Base-by-base conservation (phyloP, 2,888 invertebrate species). In the Holacanthella duospinosa region DNA sequence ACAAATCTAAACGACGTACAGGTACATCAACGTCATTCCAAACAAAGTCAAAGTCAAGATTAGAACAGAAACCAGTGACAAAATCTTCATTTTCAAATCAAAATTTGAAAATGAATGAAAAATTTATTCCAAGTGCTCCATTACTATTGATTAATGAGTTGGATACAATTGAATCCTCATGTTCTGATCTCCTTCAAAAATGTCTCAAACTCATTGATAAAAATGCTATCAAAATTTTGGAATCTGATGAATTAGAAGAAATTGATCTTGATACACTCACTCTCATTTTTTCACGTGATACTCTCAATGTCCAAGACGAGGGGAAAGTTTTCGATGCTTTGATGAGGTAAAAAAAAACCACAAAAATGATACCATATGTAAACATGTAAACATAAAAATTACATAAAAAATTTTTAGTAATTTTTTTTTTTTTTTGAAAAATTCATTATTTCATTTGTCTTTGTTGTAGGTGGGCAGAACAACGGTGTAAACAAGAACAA, bases 221-320 rank as follows among this genome's bases (percentile, higher is more conserved):
- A 19, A 75, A 82, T 66, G 82, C 83, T 0, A 81, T 80, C 57
- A 77, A 76, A 44, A 79, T 86, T 16, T 76, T 86, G 9, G 75
- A 75, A 25, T 82, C 83, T 59, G 81, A 82, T 69, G 78, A 79
- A 48, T 80, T 86, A 48, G 80, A 82, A 66, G 85, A 87, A 64
- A 78, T 89, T 36, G 81, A 82, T 19, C 82, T 82, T 64, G 81
- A 81, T 44, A 86, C 86, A 69, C 78, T 89, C 29, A 78, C 82
- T 2, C 79, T 82, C 43, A 83, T 90, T 59, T 81, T 86, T 0
- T 80, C 80, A 60, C 81, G 89, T 4, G 86, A 88, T 69, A 85
- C 84, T 2, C 77, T 91, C 55, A 80, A 83, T 65, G 81, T 88
- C 6, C 79, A 82, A 0, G 83, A 80, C 66, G 88, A 88, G 69